Evolutionary conservation across 2,888 invertebrate species (phyloP).

Genomic region (Galerucella calmariensis): DNA sequence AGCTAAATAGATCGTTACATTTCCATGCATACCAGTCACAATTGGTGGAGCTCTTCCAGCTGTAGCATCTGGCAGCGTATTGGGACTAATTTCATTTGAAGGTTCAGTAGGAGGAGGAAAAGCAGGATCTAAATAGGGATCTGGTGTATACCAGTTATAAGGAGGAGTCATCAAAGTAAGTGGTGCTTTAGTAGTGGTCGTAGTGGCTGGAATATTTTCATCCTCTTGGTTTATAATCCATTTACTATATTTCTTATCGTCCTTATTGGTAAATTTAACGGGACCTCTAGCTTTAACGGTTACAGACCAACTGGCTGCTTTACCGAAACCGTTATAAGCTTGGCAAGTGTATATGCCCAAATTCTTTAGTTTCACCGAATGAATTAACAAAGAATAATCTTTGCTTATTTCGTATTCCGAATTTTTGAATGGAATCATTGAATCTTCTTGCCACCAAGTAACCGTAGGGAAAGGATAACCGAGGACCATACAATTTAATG

Average conservation of each 20-base stretch:
- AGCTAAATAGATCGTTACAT: slow-evolving; percentile 20
- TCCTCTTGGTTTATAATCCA: slow-evolving; percentile 70
- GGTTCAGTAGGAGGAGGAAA: slow-evolving; percentile 47
- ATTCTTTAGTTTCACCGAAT: slow-evolving; percentile 75
- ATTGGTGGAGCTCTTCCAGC: slow-evolving; percentile 36
- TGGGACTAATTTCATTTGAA: slow-evolving; percentile 50
- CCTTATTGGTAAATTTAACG: slow-evolving; percentile 69
- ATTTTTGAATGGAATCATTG: slow-evolving; percentile 79
- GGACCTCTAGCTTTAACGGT: slow-evolving; percentile 79
- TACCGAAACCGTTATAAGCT: slow-evolving; percentile 82
- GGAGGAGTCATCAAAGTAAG: slow-evolving; percentile 42
- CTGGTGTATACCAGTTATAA: slow-evolving; percentile 38
- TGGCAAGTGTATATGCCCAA: slow-evolving; percentile 90
- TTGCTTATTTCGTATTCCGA: slow-evolving; percentile 77
- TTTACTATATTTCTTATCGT: slow-evolving; percentile 70
- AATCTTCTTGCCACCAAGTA: slow-evolving; percentile 85
- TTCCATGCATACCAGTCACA: slow-evolving; percentile 47
- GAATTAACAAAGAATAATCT: slow-evolving; percentile 81
- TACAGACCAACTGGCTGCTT: slow-evolving; percentile 81
- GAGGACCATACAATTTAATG: slow-evolving; percentile 82
- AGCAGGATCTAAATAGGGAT: slow-evolving; percentile 53
- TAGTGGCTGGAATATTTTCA: slow-evolving; percentile 58
- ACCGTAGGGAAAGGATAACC: slow-evolving; percentile 84
- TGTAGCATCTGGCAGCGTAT: slow-evolving; percentile 37
- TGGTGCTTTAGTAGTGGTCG: slow-evolving; percentile 44